Evolutionary conservation across 2,888 invertebrate species (phyloP), one percentile per base, ranked within the genome.

Genomic region (Orchesellides sinensis): DNA sequence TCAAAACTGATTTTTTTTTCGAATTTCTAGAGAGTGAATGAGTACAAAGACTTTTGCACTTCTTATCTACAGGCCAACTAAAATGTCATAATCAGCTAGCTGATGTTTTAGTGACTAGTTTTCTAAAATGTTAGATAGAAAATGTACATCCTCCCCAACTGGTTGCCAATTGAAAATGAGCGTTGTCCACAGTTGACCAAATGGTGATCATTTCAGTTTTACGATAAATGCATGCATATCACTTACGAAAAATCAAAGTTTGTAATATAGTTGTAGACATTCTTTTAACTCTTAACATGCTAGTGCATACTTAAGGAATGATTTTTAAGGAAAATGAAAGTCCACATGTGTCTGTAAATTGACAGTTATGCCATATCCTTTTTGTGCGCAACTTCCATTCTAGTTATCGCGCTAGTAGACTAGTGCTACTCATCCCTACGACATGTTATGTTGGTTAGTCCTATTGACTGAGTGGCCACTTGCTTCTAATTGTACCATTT

Each of bases 321-420:
- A 49, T 78, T 78, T 79, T 68, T 14, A 63, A 70, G 54, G 70
- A 79, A 79, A 79, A 79, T 65, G 79, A 79, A 79, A 79, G 79
- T 79, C 59, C 35, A 56, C 61, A 35, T 19, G 19, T 32, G 61
- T 61, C 23, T 21, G 27, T n/a, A 8, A 56, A 8, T 14, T 12
- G 23, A 56, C 27, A 56, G 23, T 25, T 52, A 21, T 17, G 21
- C 32, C 3, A 5, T 19, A 59, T 27, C 52, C 4, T n/a, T n/a
- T n/a, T n/a, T n/a, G n/a, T n/a, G n/a, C n/a, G n/a, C n/a, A n/a
- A n/a, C n/a, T n/a, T n/a, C n/a, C n/a, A n/a, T n/a, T n/a, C n/a
- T n/a, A n/a, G n/a, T n/a, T n/a, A n/a, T n/a, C n/a, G n/a, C n/a
- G n/a, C n/a, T n/a, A n/a, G n/a, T n/a, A n/a, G n/a, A n/a, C 52